phyloP scores from a whole-genome alignment of 2,888 invertebrate species.

The Dendrolimus pini region DNA sequence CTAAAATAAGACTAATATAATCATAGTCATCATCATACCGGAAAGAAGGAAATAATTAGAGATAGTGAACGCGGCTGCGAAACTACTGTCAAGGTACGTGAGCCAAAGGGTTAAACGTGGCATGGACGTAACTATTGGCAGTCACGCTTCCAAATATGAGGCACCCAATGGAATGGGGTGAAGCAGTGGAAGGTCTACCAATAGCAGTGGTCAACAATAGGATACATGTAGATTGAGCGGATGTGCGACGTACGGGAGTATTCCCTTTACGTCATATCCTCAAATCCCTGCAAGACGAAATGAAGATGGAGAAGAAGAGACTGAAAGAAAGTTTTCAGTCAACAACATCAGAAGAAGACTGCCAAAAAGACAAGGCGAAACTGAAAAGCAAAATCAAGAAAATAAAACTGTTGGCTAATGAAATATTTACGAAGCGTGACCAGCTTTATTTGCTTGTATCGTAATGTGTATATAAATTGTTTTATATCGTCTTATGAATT shows the following conservation, averaged over 20 bases:
- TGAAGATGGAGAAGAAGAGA: conserved; percentile 43
- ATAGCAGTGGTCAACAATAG: conserved; percentile 51
- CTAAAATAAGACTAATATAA: too few relatives aligned
- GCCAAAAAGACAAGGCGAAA: conserved; percentile 25
- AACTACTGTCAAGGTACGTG: too few relatives aligned
- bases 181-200: conserved; percentile 54
- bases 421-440: too few relatives aligned
- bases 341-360: conserved; percentile 11
- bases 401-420: not conserved
- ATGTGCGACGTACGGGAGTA: conserved; percentile 43
- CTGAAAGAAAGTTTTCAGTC: conserved; percentile 18
- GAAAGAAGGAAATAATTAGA: too few relatives aligned
- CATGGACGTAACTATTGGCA: too few relatives aligned
- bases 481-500: too few relatives aligned
- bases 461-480: too few relatives aligned
- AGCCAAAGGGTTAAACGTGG: too few relatives aligned
- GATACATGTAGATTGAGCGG: conserved; percentile 40
- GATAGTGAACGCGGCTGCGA: too few relatives aligned
- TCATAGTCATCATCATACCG: too few relatives aligned
- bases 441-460: too few relatives aligned
- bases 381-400: conserved; percentile 2
- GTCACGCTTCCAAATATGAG: too few relatives aligned
- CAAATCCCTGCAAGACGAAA: conserved; percentile 33
- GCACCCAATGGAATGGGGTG: conserved; percentile 71
- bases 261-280: conserved; percentile 52